These are phyloP conservation scores for Orthosia cruda DNA, from an alignment of 2,888 invertebrate species.

Conservation along the genomic window DNA sequence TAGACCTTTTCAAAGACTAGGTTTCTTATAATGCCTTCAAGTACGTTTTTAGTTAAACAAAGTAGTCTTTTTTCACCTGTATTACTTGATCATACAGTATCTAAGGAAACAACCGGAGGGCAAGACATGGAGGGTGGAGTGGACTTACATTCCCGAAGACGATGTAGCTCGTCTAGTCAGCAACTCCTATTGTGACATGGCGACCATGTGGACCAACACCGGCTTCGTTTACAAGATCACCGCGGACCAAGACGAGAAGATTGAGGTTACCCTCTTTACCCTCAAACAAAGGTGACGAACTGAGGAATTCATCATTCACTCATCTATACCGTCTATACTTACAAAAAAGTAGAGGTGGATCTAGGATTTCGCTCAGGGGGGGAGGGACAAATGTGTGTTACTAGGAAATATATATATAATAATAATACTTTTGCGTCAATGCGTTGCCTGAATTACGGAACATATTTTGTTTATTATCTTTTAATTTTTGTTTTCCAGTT, in stretches of 20 bases:
- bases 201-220: constrained; percentile 80
- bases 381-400: too few species aligned
- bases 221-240: constrained; percentile 83
- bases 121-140: constrained; percentile 83
- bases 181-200: constrained; percentile 79
- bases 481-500: too few species aligned
- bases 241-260: constrained; percentile 81
- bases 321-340: too few species aligned
- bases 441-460: too few species aligned
- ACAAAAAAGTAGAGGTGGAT: too few species aligned
- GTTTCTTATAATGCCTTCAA: neutral
- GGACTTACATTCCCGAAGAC: constrained; percentile 75
- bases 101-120: constrained; percentile 80
- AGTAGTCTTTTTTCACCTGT: neutral
- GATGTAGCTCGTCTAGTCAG: constrained; percentile 78
- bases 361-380: too few species aligned
- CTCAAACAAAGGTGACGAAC: constrained; percentile 83
- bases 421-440: too few species aligned
- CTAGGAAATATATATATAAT: too few species aligned
- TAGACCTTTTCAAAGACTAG: too few species aligned
- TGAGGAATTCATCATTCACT: neutral
- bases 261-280: constrained; percentile 78
- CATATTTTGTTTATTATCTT: too few species aligned
- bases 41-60: neutral
- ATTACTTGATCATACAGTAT: constrained; percentile 71